Evolutionary conservation across 2,797 vertebrate genomes (phyloP), one percentile per base, ranked within the genome.

Genomic region (Sebastes vulpes): DNA sequence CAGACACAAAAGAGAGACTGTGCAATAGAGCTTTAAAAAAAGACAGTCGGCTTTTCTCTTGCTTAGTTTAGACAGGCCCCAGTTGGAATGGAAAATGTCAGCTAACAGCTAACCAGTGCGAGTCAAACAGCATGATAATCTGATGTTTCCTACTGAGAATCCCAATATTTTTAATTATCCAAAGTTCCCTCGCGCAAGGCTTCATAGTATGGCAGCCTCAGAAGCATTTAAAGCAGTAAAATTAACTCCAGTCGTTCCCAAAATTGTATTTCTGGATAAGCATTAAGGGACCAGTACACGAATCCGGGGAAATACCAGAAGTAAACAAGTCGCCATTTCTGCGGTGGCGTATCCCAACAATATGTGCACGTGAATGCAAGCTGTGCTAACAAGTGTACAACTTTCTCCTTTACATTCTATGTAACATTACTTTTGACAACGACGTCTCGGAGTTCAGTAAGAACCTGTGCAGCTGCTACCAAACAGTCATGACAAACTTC

Each of bases 301-400:
- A 50, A 50, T 50, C 48, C 8, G n/a, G 48, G 48, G 18, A 50
- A n/a, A 50, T 20, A 50, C n/a, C 48, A 5, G 18, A 50, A 20
- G 48, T 50, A 50, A 50, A 50, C 48, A 50, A 50, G 48, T 46
- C 42, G 3, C 16, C 16, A 46, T 46, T 46, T 46, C 42, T 46
- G 42, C 42, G 3, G 16, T 46, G 42, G 16, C 42, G 7, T n/a
- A 7, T 48, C 16, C 48, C 48, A 9, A 50, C 48, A 50, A 48
- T 48, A 48, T n/a, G 18, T 0, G 46, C 46, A n/a, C 0, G 6
- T 8, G 16, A 48, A 48, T 1, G 46, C 6, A 48, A n/a, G 46
- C 46, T 48, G 46, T 18, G 3, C 46, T 4, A 48, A 48, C 18
- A 48, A 48, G 46, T 48, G 46, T 48, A 9, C 46, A 18, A n/a